A percentile compares a stretch with the other conserved stretches of the same genome.
Conservation (phyloP, 2,888 invertebrate genomes). For the Melipona beecheii region DNA sequence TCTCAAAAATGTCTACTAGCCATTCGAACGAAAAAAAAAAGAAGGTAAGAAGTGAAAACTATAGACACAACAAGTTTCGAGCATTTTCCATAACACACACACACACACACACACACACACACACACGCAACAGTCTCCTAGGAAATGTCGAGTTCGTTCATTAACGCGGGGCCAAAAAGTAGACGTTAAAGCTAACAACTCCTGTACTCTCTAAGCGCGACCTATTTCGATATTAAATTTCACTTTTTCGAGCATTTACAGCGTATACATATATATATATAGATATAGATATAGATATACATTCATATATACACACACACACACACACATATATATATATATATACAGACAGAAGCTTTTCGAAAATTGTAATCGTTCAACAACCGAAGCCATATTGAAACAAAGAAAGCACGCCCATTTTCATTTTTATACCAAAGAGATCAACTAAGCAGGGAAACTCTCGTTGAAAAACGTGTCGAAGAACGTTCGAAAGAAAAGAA, state of each 20-base stretch:
- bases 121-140: constrained; percentile 22
- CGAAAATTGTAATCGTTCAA: constrained; percentile 29
- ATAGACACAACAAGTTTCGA: constrained; percentile 28
- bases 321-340: constrained; percentile 2
- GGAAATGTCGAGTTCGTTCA: constrained; percentile 42
- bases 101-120: constrained; percentile 5
- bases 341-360: constrained; percentile 7
- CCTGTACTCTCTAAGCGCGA: constrained; percentile 30
- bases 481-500: background rate
- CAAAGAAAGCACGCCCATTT: background rate
- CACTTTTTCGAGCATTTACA: constrained; percentile 50
- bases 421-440: constrained; percentile 24
- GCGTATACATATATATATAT: background rate
- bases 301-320: background rate
- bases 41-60: background rate
- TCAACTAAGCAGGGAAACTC: background rate
- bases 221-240: constrained; percentile 51
- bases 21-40: background rate
- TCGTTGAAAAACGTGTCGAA: background rate
- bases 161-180: constrained; percentile 55
- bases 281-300: background rate
- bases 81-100: constrained; percentile 8
- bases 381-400: background rate
- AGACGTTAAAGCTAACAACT: constrained; percentile 37
- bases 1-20: background rate